A percentile compares a stretch with the other conserved stretches of the same genome.
These are phyloP conservation scores for Falcaria lacertinaria DNA, from an alignment of 2,888 invertebrate species.

Conservation along the genomic window DNA sequence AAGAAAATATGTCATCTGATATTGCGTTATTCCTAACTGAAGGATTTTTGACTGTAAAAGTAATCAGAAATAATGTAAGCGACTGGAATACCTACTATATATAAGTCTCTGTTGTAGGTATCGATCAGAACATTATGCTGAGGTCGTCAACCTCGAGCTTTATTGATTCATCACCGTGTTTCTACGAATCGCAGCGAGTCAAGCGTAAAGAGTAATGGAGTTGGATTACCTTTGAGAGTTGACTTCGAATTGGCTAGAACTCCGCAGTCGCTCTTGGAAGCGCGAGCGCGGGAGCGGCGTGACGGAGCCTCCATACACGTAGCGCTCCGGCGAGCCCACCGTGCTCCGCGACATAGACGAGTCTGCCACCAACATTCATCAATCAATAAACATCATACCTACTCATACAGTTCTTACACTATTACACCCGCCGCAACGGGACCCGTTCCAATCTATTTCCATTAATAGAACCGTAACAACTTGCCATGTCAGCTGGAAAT, in stretches of 20 bases:
- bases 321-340: slow-evolving; percentile 65
- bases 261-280: slow-evolving; percentile 71
- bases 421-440: not conserved
- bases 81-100: slow-evolving; percentile 1
- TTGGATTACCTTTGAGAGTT: slow-evolving; percentile 51
- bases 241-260: slow-evolving; percentile 63
- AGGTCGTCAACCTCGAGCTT: not conserved
- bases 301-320: slow-evolving; percentile 78
- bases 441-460: too few relatives aligned
- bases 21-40: not conserved
- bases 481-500: too few relatives aligned
- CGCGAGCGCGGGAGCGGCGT: slow-evolving; percentile 78
- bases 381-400: not conserved
- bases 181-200: not conserved
- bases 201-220: not conserved
- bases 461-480: too few relatives aligned
- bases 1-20: not conserved
- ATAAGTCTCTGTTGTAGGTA: slow-evolving; percentile 7
- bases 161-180: not conserved
- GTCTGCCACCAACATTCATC: slow-evolving; percentile 31
- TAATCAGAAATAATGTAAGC: slow-evolving; percentile 1
- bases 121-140: not conserved
- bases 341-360: slow-evolving; percentile 60
- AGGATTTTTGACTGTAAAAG: not conserved
- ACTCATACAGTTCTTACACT: not conserved